A percentile compares a stretch with the other conserved stretches of the same genome.
phyloP scores from a whole-genome alignment of 2,113 vertebrate genomes.

The Perognathus longimembris region DNA sequence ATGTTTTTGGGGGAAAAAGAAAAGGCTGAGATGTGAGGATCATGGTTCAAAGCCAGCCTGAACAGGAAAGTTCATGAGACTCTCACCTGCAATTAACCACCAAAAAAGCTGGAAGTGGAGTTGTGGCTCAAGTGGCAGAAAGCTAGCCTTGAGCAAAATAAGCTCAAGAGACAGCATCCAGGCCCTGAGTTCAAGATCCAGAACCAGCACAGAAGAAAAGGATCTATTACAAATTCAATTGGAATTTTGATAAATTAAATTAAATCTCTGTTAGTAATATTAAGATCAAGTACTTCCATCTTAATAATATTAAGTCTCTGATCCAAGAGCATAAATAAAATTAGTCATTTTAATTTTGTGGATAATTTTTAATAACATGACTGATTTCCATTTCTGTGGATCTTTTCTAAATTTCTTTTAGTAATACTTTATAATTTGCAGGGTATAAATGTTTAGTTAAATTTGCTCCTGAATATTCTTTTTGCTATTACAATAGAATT shows the following conservation, averaged over 20 bases:
- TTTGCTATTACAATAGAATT: constrained; percentile 36
- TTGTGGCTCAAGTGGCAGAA: too few species aligned
- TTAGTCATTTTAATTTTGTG: constrained; percentile 25
- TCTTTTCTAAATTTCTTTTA: constrained; percentile 39
- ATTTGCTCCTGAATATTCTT: constrained; percentile 35
- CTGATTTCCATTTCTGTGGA: constrained; percentile 26
- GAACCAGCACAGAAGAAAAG: too few species aligned
- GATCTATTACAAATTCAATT: background rate
- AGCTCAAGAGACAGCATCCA: too few species aligned
- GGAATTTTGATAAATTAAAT: constrained; percentile 53
- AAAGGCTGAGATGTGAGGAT: too few species aligned
- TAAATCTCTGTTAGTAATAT: constrained; percentile 48
- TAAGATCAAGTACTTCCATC: background rate
- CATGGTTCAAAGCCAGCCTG: too few species aligned
- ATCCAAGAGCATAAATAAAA: constrained; percentile 34
- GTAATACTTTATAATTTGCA: constrained; percentile 40
- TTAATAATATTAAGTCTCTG: constrained; percentile 51
- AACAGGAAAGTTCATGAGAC: too few species aligned
- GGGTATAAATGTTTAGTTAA: constrained; percentile 12
- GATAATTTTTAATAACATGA: constrained; percentile 48
- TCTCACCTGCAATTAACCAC: too few species aligned
- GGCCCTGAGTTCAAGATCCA: too few species aligned
- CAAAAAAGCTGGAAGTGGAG: too few species aligned
- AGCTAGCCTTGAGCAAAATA: too few species aligned
- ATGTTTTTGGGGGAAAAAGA: too few species aligned